These are phyloP conservation scores for Sympetrum striolatum DNA, from an alignment of 2,888 invertebrate genomes.

Conservation along the genomic window DNA sequence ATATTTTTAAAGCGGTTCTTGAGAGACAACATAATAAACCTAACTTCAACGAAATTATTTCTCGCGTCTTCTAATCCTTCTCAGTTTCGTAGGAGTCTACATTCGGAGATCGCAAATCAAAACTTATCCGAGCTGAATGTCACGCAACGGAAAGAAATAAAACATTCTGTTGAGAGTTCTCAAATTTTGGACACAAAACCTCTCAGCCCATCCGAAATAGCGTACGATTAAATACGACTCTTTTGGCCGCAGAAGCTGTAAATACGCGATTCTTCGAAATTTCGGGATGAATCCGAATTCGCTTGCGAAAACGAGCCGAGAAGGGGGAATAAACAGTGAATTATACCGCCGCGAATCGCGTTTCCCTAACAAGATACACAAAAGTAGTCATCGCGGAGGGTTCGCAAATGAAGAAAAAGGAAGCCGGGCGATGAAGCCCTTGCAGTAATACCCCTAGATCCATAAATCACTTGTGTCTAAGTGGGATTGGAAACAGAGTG, in stretches of 20 bases:
- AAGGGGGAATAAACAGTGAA: not conserved
- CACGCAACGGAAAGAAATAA: not conserved
- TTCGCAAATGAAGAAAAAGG: not conserved
- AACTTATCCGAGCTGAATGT: not conserved
- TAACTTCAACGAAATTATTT: no score
- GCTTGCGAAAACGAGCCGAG: not conserved
- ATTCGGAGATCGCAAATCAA: not conserved
- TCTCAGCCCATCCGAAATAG: not conserved
- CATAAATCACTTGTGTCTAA: constrained; percentile 38
- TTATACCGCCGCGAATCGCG: not conserved
- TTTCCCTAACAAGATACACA: not conserved
- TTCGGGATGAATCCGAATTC: not conserved
- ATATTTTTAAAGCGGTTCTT: no score
- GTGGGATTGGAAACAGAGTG: constrained; percentile 38
- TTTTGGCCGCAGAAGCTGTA: not conserved
- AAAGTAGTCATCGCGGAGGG: not conserved
- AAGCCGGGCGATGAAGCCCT: not conserved
- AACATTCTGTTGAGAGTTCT: not conserved
- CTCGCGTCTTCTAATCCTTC: no score
- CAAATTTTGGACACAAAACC: not conserved
- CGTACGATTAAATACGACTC: not conserved
- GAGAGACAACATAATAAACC: no score
- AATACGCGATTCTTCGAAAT: not conserved
- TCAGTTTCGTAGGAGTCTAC: not conserved
- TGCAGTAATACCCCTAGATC: constrained; percentile 35